These are phyloP conservation scores for Drosophila auraria DNA, from an alignment of 1,140 invertebrate species.

Conservation along the genomic window DNA sequence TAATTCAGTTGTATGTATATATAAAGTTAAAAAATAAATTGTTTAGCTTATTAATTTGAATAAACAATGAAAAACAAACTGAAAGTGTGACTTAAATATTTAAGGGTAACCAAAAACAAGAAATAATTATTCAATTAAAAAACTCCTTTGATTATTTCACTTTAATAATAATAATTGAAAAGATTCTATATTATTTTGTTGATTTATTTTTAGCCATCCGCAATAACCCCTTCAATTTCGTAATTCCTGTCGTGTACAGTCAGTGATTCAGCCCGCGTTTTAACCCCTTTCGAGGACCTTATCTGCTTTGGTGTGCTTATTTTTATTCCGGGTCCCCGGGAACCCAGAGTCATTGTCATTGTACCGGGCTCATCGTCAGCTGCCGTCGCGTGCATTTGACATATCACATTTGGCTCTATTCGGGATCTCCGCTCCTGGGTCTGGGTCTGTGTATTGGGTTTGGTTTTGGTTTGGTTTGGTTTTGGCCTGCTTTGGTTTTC, in stretches of 20 bases:
- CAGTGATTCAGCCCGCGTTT: neutral
- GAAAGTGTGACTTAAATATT: no score
- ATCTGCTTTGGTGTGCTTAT: slow-evolving; percentile 33
- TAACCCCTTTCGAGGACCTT: slow-evolving; percentile 25
- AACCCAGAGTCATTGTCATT: slow-evolving; percentile 44
- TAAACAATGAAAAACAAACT: no score
- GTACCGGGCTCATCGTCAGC: slow-evolving; percentile 47
- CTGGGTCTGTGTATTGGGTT: slow-evolving; percentile 14
- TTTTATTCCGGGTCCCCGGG: slow-evolving; percentile 24
- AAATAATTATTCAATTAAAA: no score
- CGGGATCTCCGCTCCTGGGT: slow-evolving; percentile 44
- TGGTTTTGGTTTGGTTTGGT: slow-evolving; percentile 51
- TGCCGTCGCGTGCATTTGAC: slow-evolving; percentile 71
- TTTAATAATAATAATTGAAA: neutral
- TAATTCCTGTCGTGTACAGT: neutral
- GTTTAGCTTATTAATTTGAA: no score
- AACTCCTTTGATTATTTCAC: no score
- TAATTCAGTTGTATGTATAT: no score
- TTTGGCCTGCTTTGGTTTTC: slow-evolving; percentile 24
- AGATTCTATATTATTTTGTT: neutral
- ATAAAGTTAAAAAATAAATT: no score
- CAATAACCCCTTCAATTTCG: neutral
- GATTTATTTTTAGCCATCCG: neutral
- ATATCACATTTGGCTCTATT: slow-evolving; percentile 73
- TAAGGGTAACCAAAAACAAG: no score